Conservation (phyloP, 2,888 invertebrate genomes). For the Agonopterix heracliana region DNA sequence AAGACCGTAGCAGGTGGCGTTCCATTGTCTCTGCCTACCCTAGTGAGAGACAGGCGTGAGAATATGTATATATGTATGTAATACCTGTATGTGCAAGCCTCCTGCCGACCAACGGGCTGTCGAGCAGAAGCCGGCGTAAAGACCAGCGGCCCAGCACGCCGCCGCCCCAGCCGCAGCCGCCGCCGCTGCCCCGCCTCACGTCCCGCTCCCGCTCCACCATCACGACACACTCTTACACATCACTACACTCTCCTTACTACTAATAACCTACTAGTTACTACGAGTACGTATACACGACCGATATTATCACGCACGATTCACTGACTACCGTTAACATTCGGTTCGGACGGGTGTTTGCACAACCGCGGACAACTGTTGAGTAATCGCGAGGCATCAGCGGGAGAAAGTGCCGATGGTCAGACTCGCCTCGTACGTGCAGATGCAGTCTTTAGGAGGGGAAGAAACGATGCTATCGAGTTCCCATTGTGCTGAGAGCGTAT, state of each 20-base stretch:
- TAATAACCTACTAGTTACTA: constrained; percentile 18
- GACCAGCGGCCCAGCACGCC: constrained; percentile 78
- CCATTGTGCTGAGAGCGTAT: constrained; percentile 25
- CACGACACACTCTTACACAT: constrained; percentile 40
- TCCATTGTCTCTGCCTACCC: too few species aligned
- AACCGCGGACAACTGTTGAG: constrained; percentile 42
- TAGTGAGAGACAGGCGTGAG: too few species aligned
- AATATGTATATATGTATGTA: too few species aligned
- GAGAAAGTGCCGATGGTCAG: constrained; percentile 64
- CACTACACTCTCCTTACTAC: constrained; percentile 42
- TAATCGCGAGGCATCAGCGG: constrained; percentile 61
- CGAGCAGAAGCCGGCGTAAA: constrained; percentile 80
- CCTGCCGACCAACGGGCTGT: constrained; percentile 81
- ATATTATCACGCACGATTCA: constrained; percentile 31
- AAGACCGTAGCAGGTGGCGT: too few species aligned
- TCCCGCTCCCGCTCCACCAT: constrained; percentile 56
- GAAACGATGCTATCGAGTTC: constrained; percentile 29
- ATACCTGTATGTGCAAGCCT: constrained; percentile 74
- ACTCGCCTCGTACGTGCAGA: constrained; percentile 35
- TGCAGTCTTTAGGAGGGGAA: constrained; percentile 42
- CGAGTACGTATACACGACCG: constrained; percentile 35
- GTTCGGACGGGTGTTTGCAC: constrained; percentile 45
- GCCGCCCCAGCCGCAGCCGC: constrained; percentile 65
- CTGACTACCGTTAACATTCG: constrained; percentile 49
- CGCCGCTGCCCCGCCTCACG: constrained; percentile 53